Evolutionary conservation across 2,888 invertebrate species (phyloP).

Genomic region (Metellina segmentata): DNA sequence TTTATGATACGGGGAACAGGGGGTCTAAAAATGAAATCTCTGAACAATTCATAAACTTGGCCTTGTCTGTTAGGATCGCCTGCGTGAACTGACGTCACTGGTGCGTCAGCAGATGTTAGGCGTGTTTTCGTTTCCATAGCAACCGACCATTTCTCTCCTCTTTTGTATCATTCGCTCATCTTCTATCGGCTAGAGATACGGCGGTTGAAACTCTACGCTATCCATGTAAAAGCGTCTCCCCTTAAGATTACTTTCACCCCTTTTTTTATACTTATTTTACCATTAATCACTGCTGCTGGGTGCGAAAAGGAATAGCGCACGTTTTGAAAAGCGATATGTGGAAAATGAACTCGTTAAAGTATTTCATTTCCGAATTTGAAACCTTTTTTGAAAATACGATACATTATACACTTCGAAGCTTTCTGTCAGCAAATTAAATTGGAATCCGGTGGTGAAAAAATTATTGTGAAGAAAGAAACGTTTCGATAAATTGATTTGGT

Average conservation of each 20-base stretch:
- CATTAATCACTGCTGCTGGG: background rate
- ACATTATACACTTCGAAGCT: too few relatives aligned
- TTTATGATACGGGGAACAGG: background rate
- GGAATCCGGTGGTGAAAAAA: too few relatives aligned
- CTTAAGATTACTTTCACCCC: background rate
- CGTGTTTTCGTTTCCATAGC: conserved; percentile 61
- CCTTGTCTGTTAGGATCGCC: conserved; percentile 45
- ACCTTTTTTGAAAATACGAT: too few relatives aligned
- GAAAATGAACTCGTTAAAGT: background rate
- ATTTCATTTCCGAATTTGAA: background rate
- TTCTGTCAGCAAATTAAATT: too few relatives aligned
- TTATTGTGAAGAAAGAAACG: too few relatives aligned
- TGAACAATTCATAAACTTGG: conserved; percentile 31
- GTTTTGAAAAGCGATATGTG: background rate
- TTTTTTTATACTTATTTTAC: background rate
- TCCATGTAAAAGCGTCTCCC: background rate
- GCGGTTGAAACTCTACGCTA: background rate
- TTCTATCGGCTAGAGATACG: conserved; percentile 22
- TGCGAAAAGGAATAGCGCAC: background rate
- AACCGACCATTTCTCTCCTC: conserved; percentile 58
- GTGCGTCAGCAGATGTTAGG: conserved; percentile 74
- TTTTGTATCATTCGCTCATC: conserved; percentile 58
- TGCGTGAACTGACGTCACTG: conserved; percentile 62
- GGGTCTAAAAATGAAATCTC: conserved; percentile 38
- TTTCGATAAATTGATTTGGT: too few relatives aligned